Conservation (phyloP, 1,140 invertebrate species). For the Listronotus bonariensis region DNA sequence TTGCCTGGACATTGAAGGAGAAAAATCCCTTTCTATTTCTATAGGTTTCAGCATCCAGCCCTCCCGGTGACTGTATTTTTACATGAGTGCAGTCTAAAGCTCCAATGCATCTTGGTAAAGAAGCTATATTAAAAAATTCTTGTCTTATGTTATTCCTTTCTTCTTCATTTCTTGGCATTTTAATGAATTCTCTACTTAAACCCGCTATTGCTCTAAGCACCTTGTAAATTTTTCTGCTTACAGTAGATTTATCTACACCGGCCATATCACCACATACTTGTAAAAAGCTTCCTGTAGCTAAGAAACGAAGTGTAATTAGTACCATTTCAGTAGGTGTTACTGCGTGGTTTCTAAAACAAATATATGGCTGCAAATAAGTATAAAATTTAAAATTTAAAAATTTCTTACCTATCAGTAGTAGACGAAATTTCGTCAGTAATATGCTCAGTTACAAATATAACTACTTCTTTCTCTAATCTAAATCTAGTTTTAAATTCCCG, state of each 20-base stretch:
- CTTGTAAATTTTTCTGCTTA: conserved; percentile 12
- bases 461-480: background rate
- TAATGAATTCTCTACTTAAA: no score
- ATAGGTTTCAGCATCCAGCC: conserved; percentile 48
- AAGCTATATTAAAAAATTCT: conserved; percentile 41
- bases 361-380: background rate
- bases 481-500: background rate
- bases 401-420: no score
- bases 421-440: no score
- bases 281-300: conserved; percentile 19
- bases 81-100: conserved; percentile 52
- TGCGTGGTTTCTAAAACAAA: conserved; percentile 25
- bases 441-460: conserved; percentile 1
- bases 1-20: conserved; percentile 53
- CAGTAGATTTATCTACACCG: conserved; percentile 22
- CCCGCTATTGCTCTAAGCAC: background rate
- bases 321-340: conserved; percentile 12
- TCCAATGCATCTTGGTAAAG: conserved; percentile 50
- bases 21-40: conserved; percentile 41
- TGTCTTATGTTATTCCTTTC: conserved; percentile 36
- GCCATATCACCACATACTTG: conserved; percentile 19
- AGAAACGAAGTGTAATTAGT: conserved; percentile 17
- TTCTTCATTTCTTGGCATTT: conserved; percentile 40
- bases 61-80: conserved; percentile 31
- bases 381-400: no score